Percentiles rank a stretch among this genome's conserved stretches.
phyloP scores from a whole-genome alignment of 2,113 vertebrate genomes.

The Casuarius casuarius region DNA sequence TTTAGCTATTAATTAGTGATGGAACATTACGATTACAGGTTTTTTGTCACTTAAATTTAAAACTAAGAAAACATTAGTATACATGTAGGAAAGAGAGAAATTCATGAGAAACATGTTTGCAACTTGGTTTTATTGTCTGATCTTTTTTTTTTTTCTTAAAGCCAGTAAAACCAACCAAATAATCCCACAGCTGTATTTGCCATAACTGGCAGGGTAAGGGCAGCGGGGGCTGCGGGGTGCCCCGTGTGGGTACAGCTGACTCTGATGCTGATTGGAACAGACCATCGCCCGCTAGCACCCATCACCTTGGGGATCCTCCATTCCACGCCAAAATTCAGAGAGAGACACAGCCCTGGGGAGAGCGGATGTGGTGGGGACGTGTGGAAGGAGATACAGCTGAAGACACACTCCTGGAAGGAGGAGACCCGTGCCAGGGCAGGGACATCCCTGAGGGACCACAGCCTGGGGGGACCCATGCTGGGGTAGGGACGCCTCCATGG shows the following conservation, averaged over 20 bases:
- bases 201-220: neutral
- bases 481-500: neutral
- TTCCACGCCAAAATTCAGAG: rapidly evolving
- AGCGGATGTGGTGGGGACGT: neutral
- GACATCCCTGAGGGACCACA: neutral
- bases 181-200: neutral
- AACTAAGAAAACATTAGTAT: neutral
- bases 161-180: neutral
- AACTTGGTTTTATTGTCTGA: neutral
- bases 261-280: rapidly evolving
- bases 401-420: neutral
- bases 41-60: neutral
- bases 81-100: neutral
- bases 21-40: no score
- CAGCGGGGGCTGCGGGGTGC: neutral
- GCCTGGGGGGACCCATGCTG: rapidly evolving
- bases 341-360: rapidly evolving
- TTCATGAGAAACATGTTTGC: neutral
- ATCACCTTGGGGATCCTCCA: neutral
- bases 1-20: neutral
- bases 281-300: no score
- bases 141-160: neutral
- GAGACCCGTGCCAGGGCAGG: neutral
- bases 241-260: rapidly evolving
- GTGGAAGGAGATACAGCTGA: neutral